phyloP scores from a whole-genome alignment of 1,140 invertebrate genomes.

The Saccostrea glomerata region DNA sequence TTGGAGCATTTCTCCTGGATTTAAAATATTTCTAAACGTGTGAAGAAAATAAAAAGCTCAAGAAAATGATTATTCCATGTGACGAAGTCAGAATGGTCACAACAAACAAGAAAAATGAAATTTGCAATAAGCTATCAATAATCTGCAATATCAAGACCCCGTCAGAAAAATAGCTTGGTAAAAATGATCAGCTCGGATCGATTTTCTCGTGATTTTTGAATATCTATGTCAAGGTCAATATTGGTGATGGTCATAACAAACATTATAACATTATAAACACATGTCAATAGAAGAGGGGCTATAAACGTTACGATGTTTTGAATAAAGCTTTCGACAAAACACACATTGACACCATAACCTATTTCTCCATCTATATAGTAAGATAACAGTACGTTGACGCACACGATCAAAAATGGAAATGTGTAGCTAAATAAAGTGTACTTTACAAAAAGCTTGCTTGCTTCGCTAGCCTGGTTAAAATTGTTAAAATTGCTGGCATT shows the following conservation, averaged over 20 bases:
- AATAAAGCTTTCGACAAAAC: constrained; percentile 33
- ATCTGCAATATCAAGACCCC: constrained; percentile 49
- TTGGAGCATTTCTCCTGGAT: too few species aligned
- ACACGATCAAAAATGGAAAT: not conserved
- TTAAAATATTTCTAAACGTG: not conserved
- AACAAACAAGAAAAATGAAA: constrained; percentile 44
- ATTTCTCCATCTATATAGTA: not conserved
- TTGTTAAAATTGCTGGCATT: not conserved
- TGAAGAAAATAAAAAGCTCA: constrained; percentile 5
- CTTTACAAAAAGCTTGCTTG: not conserved
- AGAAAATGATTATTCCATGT: constrained; percentile 13
- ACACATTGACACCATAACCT: constrained; percentile 1
- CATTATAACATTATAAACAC: constrained; percentile 41
- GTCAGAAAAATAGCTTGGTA: constrained; percentile 50
- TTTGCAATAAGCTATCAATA: constrained; percentile 43
- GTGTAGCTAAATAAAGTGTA: not conserved
- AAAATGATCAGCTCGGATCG: constrained; percentile 34
- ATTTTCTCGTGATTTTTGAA: not conserved
- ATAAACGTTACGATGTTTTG: not conserved
- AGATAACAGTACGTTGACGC: not conserved
- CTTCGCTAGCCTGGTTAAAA: not conserved
- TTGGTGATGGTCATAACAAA: constrained; percentile 19
- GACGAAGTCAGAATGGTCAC: constrained; percentile 27
- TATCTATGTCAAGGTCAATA: too few species aligned
- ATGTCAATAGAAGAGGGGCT: constrained; percentile 29